phyloP scores from a whole-genome alignment of 2,888 invertebrate genomes.

The Drosophila cyrtoloma region DNA sequence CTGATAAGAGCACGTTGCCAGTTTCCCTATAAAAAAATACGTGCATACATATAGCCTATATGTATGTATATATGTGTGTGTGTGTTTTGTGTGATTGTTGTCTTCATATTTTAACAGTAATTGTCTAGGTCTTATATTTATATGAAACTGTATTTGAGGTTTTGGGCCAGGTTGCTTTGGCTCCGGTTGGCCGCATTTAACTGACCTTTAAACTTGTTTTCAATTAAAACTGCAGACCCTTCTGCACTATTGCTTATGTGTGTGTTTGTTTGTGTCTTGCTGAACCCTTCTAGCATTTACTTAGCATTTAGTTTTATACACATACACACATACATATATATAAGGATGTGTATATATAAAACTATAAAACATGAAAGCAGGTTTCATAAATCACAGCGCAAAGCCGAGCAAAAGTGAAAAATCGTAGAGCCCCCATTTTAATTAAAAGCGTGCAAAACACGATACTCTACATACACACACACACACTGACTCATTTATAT shows the following conservation, averaged over 20 bases:
- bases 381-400: conserved; percentile 77
- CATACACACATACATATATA: background rate
- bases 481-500: conserved; percentile 21
- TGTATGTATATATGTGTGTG: conserved; percentile 3
- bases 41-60: background rate
- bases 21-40: conserved; percentile 7
- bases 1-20: conserved; percentile 48
- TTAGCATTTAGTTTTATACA: conserved; percentile 72
- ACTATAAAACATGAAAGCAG: conserved; percentile 79
- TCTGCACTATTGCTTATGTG: conserved; percentile 23
- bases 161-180: conserved; percentile 35
- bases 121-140: conserved; percentile 23
- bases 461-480: conserved; percentile 65
- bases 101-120: conserved; percentile 63
- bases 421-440: conserved; percentile 78
- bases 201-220: conserved; percentile 77
- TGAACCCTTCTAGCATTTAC: conserved; percentile 72
- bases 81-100: conserved; percentile 18
- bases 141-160: conserved; percentile 35
- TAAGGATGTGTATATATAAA: conserved; percentile 22
- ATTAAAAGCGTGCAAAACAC: conserved; percentile 81
- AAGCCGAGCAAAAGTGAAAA: conserved; percentile 77
- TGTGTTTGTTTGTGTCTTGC: conserved; percentile 21
- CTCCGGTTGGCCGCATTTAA: conserved; percentile 52
- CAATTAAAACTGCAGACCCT: conserved; percentile 68